phyloP scores from a whole-genome alignment of 2,797 vertebrate genomes.

The Eulemur rubriventer region DNA sequence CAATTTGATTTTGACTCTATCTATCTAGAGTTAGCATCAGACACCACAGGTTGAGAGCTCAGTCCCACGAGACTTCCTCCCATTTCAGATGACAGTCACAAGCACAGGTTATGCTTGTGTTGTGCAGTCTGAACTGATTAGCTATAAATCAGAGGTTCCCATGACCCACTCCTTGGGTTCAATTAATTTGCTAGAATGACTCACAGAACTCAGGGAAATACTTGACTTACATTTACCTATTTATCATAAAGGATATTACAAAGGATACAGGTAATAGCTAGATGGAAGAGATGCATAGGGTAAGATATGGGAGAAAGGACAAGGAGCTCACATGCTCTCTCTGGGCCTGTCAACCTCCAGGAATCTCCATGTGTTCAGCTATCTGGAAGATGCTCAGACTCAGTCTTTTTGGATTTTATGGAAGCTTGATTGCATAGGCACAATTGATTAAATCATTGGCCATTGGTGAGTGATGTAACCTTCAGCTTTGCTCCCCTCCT shows the following conservation, averaged over 20 bases:
- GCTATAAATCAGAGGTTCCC: background rate
- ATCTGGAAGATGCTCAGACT: background rate
- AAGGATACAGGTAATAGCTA: background rate
- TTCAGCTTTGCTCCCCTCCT: background rate
- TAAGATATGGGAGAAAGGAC: background rate
- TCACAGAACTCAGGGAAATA: background rate
- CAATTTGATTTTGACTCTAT: background rate
- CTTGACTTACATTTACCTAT: background rate
- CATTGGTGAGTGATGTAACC: background rate
- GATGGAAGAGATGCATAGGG: background rate
- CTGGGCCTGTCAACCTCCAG: background rate
- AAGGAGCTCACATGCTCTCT: background rate
- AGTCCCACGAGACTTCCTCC: background rate
- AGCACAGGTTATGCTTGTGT: background rate
- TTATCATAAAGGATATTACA: background rate
- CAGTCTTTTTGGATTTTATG: background rate
- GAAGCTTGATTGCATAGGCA: background rate
- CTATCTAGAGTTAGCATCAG: background rate
- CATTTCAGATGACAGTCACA: background rate
- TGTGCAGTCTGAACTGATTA: background rate
- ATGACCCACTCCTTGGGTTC: background rate
- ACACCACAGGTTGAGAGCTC: background rate
- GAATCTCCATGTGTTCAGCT: background rate
- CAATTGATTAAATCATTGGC: background rate
- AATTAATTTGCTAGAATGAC: background rate